A percentile compares a stretch with the other conserved stretches of the same genome.
Evolutionary conservation across 2,113 vertebrate species (phyloP).

Genomic region (Hippocampus mohnikei): DNA sequence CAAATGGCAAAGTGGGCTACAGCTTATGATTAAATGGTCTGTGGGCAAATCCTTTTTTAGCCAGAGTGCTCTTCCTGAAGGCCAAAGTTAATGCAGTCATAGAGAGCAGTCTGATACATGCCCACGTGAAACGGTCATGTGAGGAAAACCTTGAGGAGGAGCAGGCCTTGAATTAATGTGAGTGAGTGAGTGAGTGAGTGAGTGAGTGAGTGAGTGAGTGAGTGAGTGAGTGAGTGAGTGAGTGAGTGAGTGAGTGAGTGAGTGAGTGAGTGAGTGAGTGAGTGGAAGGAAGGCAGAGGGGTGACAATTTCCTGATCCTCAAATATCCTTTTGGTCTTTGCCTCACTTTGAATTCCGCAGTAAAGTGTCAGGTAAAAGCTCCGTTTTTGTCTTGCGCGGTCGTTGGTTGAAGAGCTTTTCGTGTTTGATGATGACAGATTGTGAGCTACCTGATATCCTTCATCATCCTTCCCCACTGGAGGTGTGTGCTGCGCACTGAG

Average conservation of each 20-base stretch:
- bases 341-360: slow-evolving; percentile 62
- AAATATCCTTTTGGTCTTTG: slow-evolving; percentile 69
- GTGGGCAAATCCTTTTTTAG: slow-evolving; percentile 54
- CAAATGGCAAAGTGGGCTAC: slow-evolving; percentile 59
- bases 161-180: slow-evolving; percentile 66
- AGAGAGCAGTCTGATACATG: slow-evolving; percentile 62
- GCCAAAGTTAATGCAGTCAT: slow-evolving; percentile 70
- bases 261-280: slow-evolving; percentile 7
- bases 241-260: slow-evolving; percentile 12
- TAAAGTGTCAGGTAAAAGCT: slow-evolving; percentile 65
- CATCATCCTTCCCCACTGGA: slow-evolving; percentile 70
- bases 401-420: slow-evolving; percentile 63
- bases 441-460: slow-evolving; percentile 75
- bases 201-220: slow-evolving; percentile 25
- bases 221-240: background rate
- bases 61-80: slow-evolving; percentile 63
- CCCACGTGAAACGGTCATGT: slow-evolving; percentile 63
- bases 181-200: slow-evolving; percentile 13
- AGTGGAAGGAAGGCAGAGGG: slow-evolving; percentile 47
- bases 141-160: slow-evolving; percentile 62
- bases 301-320: slow-evolving; percentile 64
- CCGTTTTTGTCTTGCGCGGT: slow-evolving; percentile 56
- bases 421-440: slow-evolving; percentile 74
- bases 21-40: slow-evolving; percentile 66
- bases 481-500: slow-evolving; percentile 66